A percentile compares a stretch with the other conserved stretches of the same genome.
These are phyloP conservation scores for Endotricha flammealis DNA, from an alignment of 2,888 invertebrate genomes.

Conservation along the genomic window DNA sequence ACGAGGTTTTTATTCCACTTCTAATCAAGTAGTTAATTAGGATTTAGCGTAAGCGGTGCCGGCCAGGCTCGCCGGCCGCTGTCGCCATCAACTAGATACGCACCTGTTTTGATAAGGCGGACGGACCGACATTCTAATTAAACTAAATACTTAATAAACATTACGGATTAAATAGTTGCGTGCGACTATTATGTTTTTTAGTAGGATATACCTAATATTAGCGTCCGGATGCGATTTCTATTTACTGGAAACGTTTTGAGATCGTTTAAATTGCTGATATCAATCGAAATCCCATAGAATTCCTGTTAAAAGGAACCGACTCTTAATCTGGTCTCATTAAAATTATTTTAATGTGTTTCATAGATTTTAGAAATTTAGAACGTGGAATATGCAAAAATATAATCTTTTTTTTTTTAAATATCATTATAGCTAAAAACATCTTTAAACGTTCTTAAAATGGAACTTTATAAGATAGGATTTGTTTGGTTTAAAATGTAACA, in stretches of 20 bases:
- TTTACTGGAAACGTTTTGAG: neutral
- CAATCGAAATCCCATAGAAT: too few relatives aligned
- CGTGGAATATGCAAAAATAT: too few relatives aligned
- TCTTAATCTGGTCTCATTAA: too few relatives aligned
- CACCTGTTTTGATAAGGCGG: slow-evolving; percentile 24
- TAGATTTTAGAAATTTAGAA: too few relatives aligned
- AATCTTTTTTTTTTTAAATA: too few relatives aligned
- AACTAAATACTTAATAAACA: slow-evolving; percentile 11
- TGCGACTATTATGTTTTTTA: slow-evolving; percentile 6
- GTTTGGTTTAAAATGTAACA: slow-evolving; percentile 47
- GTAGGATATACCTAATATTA: too few relatives aligned
- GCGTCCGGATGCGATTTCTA: neutral
- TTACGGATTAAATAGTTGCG: neutral
- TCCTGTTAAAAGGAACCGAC: too few relatives aligned
- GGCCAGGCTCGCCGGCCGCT: slow-evolving; percentile 12
- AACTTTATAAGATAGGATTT: slow-evolving; percentile 19
- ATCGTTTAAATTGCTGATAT: too few relatives aligned
- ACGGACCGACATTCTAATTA: slow-evolving; percentile 11
- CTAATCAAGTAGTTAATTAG: slow-evolving; percentile 71
- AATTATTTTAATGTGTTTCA: too few relatives aligned
- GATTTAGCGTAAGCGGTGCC: slow-evolving; percentile 49
- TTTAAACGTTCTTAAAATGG: neutral
- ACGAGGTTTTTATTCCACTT: slow-evolving; percentile 63
- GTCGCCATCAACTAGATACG: slow-evolving; percentile 22
- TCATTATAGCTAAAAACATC: neutral